Evolutionary conservation across 2,888 invertebrate species (phyloP).

Genomic region (Stenoptilia bipunctidactyla): DNA sequence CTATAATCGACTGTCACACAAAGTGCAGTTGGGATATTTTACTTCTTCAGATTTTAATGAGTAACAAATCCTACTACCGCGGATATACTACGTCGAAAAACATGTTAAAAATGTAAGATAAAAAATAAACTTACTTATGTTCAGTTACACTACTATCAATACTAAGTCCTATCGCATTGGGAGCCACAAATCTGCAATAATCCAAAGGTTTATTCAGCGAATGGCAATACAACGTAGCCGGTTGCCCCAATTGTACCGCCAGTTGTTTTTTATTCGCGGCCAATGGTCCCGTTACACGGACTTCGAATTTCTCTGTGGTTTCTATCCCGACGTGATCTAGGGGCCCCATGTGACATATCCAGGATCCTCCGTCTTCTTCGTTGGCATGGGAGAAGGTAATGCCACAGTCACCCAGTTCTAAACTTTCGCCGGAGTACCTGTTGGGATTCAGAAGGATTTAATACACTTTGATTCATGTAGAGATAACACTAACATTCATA

Average conservation of each 20-base stretch:
- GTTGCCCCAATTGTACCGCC: slow-evolving; percentile 21
- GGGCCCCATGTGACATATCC: slow-evolving; percentile 64
- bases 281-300: slow-evolving; percentile 54
- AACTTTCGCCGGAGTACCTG: slow-evolving; percentile 53
- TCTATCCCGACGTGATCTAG: slow-evolving; percentile 38
- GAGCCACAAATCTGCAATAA: slow-evolving; percentile 60
- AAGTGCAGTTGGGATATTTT: no score
- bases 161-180: slow-evolving; percentile 42
- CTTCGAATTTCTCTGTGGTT: slow-evolving; percentile 31
- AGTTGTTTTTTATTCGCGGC: slow-evolving; percentile 37
- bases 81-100: no score
- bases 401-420: slow-evolving; percentile 53
- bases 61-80: no score
- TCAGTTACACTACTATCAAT: slow-evolving; percentile 45
- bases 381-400: slow-evolving; percentile 42
- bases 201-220: slow-evolving; percentile 50
- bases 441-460: no score
- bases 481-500: no score
- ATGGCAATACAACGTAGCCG: slow-evolving; percentile 44
- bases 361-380: slow-evolving; percentile 39
- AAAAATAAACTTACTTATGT: no score
- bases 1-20: no score
- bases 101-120: no score
- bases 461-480: no score
- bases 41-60: no score